Conservation (phyloP, 2,113 vertebrate species). For the Chelonoidis abingdonii region DNA sequence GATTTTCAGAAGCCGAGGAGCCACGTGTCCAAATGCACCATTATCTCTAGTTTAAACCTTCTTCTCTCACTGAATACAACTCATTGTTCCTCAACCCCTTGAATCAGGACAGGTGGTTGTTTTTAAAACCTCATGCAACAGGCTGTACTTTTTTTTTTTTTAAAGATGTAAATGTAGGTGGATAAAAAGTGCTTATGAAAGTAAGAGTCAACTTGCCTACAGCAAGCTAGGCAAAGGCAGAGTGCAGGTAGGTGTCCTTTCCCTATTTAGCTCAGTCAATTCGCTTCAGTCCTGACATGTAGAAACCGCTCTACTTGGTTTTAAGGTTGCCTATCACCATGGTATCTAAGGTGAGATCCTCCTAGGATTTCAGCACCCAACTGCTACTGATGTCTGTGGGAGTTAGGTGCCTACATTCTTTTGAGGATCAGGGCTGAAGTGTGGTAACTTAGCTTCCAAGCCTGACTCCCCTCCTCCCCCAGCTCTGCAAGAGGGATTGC, state of each 20-base stretch:
- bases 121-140: neutral
- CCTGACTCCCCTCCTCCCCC: neutral
- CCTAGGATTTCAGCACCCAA: neutral
- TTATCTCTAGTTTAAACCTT: neutral
- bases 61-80: neutral
- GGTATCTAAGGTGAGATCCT: neutral
- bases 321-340: neutral
- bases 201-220: neutral
- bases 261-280: neutral
- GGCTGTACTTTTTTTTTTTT: neutral
- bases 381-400: neutral
- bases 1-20: slow-evolving; percentile 13
- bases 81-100: neutral
- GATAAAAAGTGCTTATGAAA: neutral
- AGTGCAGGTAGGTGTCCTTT: neutral
- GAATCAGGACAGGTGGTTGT: neutral
- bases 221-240: neutral
- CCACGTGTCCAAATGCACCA: neutral
- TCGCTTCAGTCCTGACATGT: neutral
- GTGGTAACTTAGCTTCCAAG: neutral
- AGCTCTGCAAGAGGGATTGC: neutral
- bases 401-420: neutral
- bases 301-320: neutral
- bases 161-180: neutral
- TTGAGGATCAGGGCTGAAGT: neutral